Conservation (phyloP, 2,797 vertebrate genomes). For the Stomatorhinus walkeri region DNA sequence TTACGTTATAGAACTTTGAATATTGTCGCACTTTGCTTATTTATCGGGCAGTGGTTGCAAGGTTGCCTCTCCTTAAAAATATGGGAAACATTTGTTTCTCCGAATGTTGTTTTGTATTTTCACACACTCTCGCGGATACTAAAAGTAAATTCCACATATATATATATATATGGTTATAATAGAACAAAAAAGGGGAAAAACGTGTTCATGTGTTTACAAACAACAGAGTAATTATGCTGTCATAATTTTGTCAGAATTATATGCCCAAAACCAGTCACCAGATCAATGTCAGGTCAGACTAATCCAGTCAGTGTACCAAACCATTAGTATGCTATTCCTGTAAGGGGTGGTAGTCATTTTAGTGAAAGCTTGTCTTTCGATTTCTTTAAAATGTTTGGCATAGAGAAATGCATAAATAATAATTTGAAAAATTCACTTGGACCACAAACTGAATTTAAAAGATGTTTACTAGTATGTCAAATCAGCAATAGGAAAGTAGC, state of each 20-base stretch:
- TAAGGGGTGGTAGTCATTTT: neutral
- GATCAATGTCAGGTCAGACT: neutral
- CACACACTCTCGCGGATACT: neutral
- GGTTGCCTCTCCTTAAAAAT: neutral
- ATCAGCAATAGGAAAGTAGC: neutral
- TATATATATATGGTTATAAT: neutral
- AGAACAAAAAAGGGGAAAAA: neutral
- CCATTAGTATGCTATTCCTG: neutral
- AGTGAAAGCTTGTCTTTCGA: neutral
- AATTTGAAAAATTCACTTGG: neutral
- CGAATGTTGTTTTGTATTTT: neutral
- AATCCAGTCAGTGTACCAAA: neutral
- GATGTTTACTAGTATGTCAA: neutral
- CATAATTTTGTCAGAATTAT: neutral
- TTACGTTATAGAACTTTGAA: neutral
- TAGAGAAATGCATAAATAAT: neutral
- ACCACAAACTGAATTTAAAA: neutral
- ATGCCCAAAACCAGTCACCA: neutral
- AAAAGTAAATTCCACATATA: neutral
- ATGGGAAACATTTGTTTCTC: neutral
- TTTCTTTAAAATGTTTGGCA: neutral
- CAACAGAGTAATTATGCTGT: neutral
- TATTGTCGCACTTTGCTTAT: neutral
- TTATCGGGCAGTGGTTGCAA: neutral
- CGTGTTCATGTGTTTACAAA: neutral